Evolutionary conservation across 2,113 vertebrate species (phyloP).

Genomic region (Pelmatolapia mariae): DNA sequence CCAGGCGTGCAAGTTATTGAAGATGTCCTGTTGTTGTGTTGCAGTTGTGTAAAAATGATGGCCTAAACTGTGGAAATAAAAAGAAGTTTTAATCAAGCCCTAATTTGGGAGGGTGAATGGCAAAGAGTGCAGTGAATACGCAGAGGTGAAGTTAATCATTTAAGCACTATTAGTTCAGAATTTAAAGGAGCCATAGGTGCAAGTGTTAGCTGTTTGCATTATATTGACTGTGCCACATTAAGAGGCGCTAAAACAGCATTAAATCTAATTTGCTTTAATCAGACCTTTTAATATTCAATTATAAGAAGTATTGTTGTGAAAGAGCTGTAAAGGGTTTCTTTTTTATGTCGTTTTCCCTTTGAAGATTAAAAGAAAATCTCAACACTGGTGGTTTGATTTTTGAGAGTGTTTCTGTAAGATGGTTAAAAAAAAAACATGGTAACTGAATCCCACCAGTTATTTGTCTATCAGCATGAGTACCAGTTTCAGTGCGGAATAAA

Average conservation of each 20-base stretch:
- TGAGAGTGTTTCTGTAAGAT: background rate
- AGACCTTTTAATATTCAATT: background rate
- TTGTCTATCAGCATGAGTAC: slow-evolving; percentile 15
- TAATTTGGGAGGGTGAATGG: background rate
- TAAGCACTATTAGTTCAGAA: background rate
- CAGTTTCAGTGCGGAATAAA: slow-evolving; percentile 37
- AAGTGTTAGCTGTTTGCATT: background rate
- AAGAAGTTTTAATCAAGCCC: background rate
- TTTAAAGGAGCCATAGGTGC: background rate
- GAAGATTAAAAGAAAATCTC: background rate
- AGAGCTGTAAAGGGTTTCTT: background rate
- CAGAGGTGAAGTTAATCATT: background rate
- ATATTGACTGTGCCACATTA: background rate
- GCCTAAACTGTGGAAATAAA: background rate
- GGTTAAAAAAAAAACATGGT: background rate
- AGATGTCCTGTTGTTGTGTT: background rate
- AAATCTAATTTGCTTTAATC: background rate
- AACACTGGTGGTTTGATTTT: background rate
- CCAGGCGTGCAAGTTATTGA: background rate
- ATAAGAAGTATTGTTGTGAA: background rate
- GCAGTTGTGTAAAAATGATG: background rate
- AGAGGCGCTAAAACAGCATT: background rate
- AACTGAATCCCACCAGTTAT: background rate
- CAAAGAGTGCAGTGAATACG: background rate
- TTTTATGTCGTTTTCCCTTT: background rate